phyloP scores from a whole-genome alignment of 2,888 invertebrate genomes.

The Criorhina ranunculi region DNA sequence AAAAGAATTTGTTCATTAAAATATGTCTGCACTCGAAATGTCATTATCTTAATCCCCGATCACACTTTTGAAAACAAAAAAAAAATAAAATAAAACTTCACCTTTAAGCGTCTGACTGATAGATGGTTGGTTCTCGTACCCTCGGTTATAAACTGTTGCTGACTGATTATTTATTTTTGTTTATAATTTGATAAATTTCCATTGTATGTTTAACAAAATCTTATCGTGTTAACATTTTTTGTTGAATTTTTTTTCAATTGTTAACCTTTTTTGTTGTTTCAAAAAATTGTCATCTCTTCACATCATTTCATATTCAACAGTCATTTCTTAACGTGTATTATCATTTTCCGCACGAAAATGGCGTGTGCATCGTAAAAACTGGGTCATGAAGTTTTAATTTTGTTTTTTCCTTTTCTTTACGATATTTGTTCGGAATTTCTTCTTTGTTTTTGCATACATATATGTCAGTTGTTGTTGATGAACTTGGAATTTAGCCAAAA shows the following conservation, averaged over 20 bases:
- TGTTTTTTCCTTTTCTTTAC: too few species aligned
- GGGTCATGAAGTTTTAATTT: conserved; percentile 52
- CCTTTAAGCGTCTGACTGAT: conserved; percentile 30
- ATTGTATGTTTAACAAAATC: conserved; percentile 5
- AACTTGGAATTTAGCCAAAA: conserved; percentile 50
- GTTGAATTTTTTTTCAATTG: conserved; percentile 20
- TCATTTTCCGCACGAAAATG: background rate
- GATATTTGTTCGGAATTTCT: conserved; percentile 44
- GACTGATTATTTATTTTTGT: conserved; percentile 40
- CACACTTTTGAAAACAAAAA: background rate
- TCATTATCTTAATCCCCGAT: conserved; percentile 19
- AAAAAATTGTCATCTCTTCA: background rate
- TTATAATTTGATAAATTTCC: conserved; percentile 30
- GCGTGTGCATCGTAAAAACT: conserved; percentile 42
- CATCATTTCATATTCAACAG: too few species aligned
- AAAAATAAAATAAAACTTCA: conserved; percentile 2
- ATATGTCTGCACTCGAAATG: background rate
- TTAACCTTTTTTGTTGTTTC: conserved; percentile 1
- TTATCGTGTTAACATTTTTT: conserved; percentile 18
- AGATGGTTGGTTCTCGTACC: too few species aligned
- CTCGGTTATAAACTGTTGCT: conserved; percentile 22
- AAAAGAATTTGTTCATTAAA: background rate
- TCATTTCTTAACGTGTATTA: background rate
- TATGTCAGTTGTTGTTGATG: conserved; percentile 26
- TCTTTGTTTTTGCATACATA: conserved; percentile 21